Conservation (phyloP, 2,797 vertebrate genomes). For the Serranus cabrilla region DNA sequence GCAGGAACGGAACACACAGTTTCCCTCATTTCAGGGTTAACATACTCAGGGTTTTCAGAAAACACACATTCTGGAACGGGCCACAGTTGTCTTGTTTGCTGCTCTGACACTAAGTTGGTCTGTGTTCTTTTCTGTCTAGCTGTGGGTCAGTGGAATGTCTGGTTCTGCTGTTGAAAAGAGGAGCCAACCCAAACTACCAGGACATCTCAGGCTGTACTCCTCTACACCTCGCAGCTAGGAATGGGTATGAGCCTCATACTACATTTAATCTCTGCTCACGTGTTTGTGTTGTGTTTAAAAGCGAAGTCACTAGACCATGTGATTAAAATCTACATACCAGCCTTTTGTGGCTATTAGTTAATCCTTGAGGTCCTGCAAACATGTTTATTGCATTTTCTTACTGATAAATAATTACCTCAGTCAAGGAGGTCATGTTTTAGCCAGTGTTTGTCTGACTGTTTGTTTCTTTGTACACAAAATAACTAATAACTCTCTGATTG, state of each 20-base stretch:
- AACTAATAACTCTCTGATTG: too few species aligned
- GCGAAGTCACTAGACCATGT: too few species aligned
- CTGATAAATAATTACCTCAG: background rate
- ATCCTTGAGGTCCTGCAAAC: background rate
- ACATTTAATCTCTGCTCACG: background rate
- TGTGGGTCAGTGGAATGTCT: slow-evolving; percentile 99
- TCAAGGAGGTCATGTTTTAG: too few species aligned
- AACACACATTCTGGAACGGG: too few species aligned
- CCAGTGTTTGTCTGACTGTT: too few species aligned
- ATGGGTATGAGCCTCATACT: slow-evolving; percentile 87
- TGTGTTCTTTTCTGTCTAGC: slow-evolving; percentile 76
- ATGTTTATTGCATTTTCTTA: background rate
- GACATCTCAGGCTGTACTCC: slow-evolving; percentile 99
- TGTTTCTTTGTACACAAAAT: too few species aligned
- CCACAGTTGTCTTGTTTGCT: background rate
- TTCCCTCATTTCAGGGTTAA: too few species aligned
- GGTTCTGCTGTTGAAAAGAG: slow-evolving; percentile 94
- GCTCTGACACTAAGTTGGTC: background rate
- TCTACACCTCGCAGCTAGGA: slow-evolving; percentile 96
- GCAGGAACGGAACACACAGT: too few species aligned
- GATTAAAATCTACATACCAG: too few species aligned
- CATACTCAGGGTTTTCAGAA: too few species aligned
- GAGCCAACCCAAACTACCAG: slow-evolving; percentile 98
- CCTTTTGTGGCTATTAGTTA: background rate
- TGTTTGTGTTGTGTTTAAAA: background rate